Evolutionary conservation across 2,797 vertebrate species (phyloP), one percentile per base, ranked within the genome.

Genomic region (Micromesistius poutassou): DNA sequence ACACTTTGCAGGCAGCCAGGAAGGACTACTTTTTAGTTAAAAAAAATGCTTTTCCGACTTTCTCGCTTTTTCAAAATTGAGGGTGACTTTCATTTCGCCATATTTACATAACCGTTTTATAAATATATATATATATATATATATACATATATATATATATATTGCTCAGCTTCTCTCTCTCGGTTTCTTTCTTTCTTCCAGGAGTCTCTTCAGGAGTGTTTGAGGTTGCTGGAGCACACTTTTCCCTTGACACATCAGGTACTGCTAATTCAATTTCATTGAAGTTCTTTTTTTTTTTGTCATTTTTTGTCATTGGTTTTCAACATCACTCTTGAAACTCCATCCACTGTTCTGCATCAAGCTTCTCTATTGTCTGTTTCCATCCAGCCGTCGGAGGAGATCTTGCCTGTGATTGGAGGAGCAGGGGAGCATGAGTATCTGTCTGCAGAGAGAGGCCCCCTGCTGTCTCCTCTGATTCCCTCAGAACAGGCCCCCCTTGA

Each of bases 231-330:
- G 86, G 94, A 96, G 85, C 94, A 94, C 83, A 93, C 91, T 77
- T 96, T 96, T 81, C 93, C 94, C 30, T 93, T 95, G 22, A 89
- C 93, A 87, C 93, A 95, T 0, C 91, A 96, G 94, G 96, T 96
- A 93, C 83, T 36, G 38, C 42, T 55, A n/a, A 14, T 66, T 25
- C 40, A 5, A 62, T 19, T 68, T 28, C 1, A 62, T 25, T 55
- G 0, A 62, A n/a, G 12, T 22, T 19, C 19, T 55, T 55, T 7
- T 28, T 10, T 68, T 10, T 68, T 12, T 68, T 1, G 25, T 28
- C n/a, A 68, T 0, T 12, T 68, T 68, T 0, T 68, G 12, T 68
- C 25, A 28, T 68, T 9, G 28, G 62, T 68, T 68, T 68, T 6
- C 62, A 68, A 68, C 62, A 68, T 12, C 10, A 25, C n/a, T 9